Percentiles rank a stretch among this genome's conserved stretches.
These are phyloP conservation scores for Torymus tubicola DNA, from an alignment of 2,888 invertebrate genomes.

Conservation along the genomic window DNA sequence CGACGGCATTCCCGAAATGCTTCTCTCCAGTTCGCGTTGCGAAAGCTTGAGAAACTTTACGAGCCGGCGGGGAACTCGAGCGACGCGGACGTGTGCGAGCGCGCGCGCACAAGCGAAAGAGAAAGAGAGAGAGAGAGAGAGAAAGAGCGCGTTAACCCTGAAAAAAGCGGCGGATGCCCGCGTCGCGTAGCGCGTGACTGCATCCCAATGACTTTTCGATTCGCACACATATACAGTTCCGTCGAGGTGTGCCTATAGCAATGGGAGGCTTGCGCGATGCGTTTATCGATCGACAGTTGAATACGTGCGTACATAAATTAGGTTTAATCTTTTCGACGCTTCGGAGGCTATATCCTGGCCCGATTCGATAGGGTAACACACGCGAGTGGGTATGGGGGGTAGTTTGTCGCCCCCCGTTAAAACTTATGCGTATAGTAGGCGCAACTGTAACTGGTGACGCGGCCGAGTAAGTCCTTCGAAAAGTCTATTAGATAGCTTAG, in stretches of 20 bases:
- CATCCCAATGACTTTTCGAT: constrained; percentile 29
- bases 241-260: no score
- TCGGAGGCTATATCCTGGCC: no score
- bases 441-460: no score
- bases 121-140: not conserved
- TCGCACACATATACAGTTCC: not conserved
- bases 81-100: not conserved
- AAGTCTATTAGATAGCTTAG: constrained; percentile 21
- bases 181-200: not conserved
- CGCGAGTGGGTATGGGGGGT: not conserved
- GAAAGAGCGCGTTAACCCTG: not conserved
- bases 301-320: constrained; percentile 29
- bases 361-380: not conserved
- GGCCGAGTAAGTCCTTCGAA: not conserved
- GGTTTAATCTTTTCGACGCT: constrained; percentile 34
- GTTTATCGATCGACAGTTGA: no score
- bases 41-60: no score
- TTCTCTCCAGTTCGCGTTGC: no score
- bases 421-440: not conserved
- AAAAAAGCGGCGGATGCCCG: no score
- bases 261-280: no score
- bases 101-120: not conserved
- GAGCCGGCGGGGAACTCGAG: no score
- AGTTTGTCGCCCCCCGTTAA: constrained; percentile 26
- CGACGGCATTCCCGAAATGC: no score